Percentiles rank a stretch among this genome's conserved stretches.
Evolutionary conservation across 2,797 vertebrate species (phyloP).

Genomic region (Gymnoscopelus microlampas): DNA sequence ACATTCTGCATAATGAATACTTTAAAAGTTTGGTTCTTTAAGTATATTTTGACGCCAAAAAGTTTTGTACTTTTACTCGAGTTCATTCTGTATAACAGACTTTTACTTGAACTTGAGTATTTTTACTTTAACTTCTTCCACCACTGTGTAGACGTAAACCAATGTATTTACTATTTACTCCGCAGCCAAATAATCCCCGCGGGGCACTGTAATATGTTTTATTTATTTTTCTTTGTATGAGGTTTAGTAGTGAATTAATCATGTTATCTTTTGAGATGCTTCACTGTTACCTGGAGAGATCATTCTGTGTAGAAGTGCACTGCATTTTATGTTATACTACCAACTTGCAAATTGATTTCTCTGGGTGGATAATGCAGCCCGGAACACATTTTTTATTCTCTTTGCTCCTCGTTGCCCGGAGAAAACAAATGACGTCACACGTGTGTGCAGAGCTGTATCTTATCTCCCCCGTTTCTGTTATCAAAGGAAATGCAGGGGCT

Average conservation of each 20-base stretch:
- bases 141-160: too few relatives aligned
- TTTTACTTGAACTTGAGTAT: too few relatives aligned
- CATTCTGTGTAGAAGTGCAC: constrained; percentile 60
- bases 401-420: constrained; percentile 49
- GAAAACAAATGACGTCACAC: constrained; percentile 52
- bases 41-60: too few relatives aligned
- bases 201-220: not conserved
- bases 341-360: constrained; percentile 69
- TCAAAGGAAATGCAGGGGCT: constrained; percentile 43
- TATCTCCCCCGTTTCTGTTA: constrained; percentile 28
- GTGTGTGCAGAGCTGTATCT: constrained; percentile 19
- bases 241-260: constrained; percentile 25
- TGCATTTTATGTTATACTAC: constrained; percentile 60
- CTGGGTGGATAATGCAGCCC: constrained; percentile 52
- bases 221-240: constrained; percentile 53
- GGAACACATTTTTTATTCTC: constrained; percentile 49
- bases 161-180: not conserved
- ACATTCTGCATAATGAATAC: too few relatives aligned
- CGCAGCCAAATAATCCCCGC: constrained; percentile 1
- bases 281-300: constrained; percentile 60
- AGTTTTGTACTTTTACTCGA: too few relatives aligned
- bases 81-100: too few relatives aligned
- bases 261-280: constrained; percentile 41
- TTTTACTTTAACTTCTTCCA: too few relatives aligned
- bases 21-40: too few relatives aligned